A percentile compares a stretch with the other conserved stretches of the same genome.
Conservation (phyloP, 2,113 vertebrate genomes). For the Syngnathus floridae region DNA sequence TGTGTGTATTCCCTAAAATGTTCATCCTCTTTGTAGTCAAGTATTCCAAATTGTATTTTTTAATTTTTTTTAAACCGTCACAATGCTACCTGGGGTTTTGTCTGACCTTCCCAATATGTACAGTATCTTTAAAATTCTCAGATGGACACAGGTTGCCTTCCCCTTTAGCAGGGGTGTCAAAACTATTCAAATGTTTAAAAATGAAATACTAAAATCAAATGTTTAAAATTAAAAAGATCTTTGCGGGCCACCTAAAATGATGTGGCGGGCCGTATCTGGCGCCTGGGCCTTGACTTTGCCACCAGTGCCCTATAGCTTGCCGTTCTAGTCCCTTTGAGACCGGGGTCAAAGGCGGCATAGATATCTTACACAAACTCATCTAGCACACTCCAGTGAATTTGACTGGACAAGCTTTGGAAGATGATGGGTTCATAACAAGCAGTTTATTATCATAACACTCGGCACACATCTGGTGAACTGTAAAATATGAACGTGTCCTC, state of each 20-base stretch:
- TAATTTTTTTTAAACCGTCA: background rate
- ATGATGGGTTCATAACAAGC: conserved; percentile 41
- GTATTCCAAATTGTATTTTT: background rate
- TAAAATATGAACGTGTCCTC: conserved; percentile 47
- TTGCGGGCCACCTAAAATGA: no score
- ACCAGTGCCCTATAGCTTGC: no score
- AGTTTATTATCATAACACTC: conserved; percentile 47
- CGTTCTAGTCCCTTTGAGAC: background rate
- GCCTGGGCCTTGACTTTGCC: no score
- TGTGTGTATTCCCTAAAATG: background rate
- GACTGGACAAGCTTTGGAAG: conserved; percentile 9
- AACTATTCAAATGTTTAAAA: no score
- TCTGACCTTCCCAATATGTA: background rate
- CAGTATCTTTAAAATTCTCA: background rate
- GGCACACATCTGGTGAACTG: conserved; percentile 52
- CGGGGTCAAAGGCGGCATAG: background rate
- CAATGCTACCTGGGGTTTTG: no score
- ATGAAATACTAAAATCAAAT: no score
- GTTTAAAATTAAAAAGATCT: no score
- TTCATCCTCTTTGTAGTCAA: background rate
- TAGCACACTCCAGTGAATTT: conserved; percentile 28
- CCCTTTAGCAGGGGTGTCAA: background rate
- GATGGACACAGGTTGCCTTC: background rate
- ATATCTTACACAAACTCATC: conserved; percentile 20
- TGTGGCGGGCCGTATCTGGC: no score